Evolutionary conservation across 2,797 vertebrate genomes (phyloP), one percentile per base, ranked within the genome.

Genomic region (Sternarchorhynchus goeldii): DNA sequence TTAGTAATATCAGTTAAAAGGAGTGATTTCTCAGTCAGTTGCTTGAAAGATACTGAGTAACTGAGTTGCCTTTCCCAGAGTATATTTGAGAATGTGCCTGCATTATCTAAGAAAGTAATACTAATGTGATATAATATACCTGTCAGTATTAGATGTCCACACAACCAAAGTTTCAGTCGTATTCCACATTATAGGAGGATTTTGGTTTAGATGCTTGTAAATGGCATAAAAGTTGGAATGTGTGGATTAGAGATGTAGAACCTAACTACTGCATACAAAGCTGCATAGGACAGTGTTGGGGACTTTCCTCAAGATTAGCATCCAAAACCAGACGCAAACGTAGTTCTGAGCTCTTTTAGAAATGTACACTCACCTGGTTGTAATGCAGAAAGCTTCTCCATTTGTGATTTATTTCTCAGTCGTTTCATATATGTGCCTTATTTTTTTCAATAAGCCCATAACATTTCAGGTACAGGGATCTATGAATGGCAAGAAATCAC

Each of bases 401-500:
- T 69, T 78, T 75, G 71, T 74, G 81, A 58, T 81, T 69, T 32
- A 78, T 72, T 83, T 82, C 56, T 76, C 73, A 63, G 69, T 68
- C 80, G 69, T 83, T 76, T 75, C 82, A 85, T 90, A 89, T 89
- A 91, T 90, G 93, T 94, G 93, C 93, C 93, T 94, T 94, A 93
- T 91, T 90, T 93, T 93, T 91, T 84, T 91, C 91, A 92, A 84
- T 89, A 83, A 88, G 79, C 91, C 87, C 86, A 89, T 91, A 87
- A 88, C 86, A 89, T 92, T 91, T 89, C 84, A 92, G 81, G 78
- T 85, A 83, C 83, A 66, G 73, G 66, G 71, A 84, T 75, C 65
- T 29, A 76, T 72, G 56, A 75, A 82, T 62, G 65, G 60, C 65
- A 60, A 80, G 74, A 75, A 62, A 71, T 72, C 57, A 53, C 36